Conservation (phyloP, 2,888 invertebrate genomes). For the Drosophila villosipedis region DNA sequence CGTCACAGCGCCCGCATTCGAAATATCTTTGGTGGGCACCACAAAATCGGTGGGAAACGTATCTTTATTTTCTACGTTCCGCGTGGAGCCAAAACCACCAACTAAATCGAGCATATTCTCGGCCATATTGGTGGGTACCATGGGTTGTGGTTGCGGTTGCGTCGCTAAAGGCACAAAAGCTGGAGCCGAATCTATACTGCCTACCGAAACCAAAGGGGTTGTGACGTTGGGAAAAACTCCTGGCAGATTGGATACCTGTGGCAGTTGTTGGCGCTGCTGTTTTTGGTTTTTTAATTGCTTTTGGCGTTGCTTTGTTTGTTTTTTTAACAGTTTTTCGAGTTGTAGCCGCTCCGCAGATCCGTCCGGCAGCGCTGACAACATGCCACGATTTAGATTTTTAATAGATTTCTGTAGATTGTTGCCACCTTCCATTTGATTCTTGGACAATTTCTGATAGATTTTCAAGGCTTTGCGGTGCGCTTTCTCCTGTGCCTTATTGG, state of each 20-base stretch:
- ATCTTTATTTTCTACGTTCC: conserved; percentile 3
- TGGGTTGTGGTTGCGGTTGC: conserved; percentile 1
- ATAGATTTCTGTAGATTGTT: conserved; percentile 45
- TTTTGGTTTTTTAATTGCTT: conserved; percentile 62
- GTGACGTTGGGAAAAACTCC: not conserved
- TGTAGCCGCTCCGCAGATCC: conserved; percentile 60
- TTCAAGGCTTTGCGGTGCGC: conserved; percentile 77
- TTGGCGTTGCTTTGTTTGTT: conserved; percentile 76
- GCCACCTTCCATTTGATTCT: conserved; percentile 28
- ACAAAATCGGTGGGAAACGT: not conserved
- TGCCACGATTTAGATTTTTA: conserved; percentile 46
- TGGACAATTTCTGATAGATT: conserved; percentile 75
- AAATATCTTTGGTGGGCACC: not conserved
- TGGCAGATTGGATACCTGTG: conserved; percentile 7
- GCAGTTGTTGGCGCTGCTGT: conserved; percentile 17
- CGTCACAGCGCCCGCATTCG: not conserved
- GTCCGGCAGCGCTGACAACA: conserved; percentile 29
- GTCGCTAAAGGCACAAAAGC: not conserved
- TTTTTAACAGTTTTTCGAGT: conserved; percentile 74
- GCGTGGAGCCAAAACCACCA: not conserved
- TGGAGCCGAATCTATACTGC: not conserved
- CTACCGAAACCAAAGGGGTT: not conserved
- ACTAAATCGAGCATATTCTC: not conserved
- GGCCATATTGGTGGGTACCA: not conserved
- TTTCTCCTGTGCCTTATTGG: conserved; percentile 67